Evolutionary conservation across 2,888 invertebrate genomes (phyloP).

Genomic region (Acronicta aceris): DNA sequence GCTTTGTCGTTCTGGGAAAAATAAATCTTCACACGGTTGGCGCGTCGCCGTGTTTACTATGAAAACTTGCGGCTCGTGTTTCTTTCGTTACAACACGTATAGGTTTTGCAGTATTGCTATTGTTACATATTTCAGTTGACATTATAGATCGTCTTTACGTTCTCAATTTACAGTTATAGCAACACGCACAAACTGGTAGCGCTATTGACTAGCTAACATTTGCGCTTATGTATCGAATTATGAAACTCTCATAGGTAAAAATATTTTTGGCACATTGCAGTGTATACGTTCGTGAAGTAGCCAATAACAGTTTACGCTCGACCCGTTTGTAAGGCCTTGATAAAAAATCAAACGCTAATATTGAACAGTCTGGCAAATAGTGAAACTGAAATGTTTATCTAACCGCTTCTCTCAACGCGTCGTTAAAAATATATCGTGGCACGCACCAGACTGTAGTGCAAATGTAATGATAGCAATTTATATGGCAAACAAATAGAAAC

Average conservation of each 20-base stretch:
- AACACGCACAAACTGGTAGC: slow-evolving; percentile 47
- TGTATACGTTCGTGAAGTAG: slow-evolving; percentile 37
- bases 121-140: slow-evolving; percentile 61
- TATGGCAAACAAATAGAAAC: slow-evolving; percentile 77
- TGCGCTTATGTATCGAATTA: not conserved
- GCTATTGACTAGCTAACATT: slow-evolving; percentile 18
- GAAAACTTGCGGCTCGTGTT: slow-evolving; percentile 70
- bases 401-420: slow-evolving; percentile 46
- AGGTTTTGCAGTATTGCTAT: slow-evolving; percentile 63
- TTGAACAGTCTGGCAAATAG: slow-evolving; percentile 36
- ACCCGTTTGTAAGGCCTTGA: slow-evolving; percentile 55
- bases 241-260: slow-evolving; percentile 6
- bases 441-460: slow-evolving; percentile 68
- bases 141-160: slow-evolving; percentile 48
- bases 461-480: slow-evolving; percentile 74
- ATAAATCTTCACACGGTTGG: slow-evolving; percentile 77
- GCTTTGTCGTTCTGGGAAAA: slow-evolving; percentile 82
- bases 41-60: slow-evolving; percentile 76
- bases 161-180: slow-evolving; percentile 58
- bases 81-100: slow-evolving; percentile 66
- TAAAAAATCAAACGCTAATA: slow-evolving; percentile 52
- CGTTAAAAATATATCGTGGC: slow-evolving; percentile 63
- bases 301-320: slow-evolving; percentile 49
- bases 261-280: slow-evolving; percentile 41
- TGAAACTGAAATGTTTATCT: slow-evolving; percentile 56